A percentile compares a stretch with the other conserved stretches of the same genome.
Conservation (phyloP, 2,888 invertebrate genomes). For the Meteorus cinctellus region DNA sequence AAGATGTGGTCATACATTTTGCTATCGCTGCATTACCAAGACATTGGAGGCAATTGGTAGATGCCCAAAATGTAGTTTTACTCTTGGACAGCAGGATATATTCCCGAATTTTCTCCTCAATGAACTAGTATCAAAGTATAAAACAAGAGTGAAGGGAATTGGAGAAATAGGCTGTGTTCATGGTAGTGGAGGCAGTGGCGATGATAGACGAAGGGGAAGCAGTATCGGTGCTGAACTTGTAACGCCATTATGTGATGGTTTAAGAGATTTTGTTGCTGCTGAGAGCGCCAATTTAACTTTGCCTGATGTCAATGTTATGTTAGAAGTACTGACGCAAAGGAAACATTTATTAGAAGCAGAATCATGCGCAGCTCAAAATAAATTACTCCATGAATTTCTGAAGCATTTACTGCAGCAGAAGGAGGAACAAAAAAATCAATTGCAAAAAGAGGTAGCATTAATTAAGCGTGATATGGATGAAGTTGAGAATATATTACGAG, state of each 20-base stretch:
- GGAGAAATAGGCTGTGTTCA: slow-evolving; percentile 69
- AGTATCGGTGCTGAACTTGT: slow-evolving; percentile 64
- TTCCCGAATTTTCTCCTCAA: slow-evolving; percentile 92
- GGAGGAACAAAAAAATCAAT: slow-evolving; percentile 79
- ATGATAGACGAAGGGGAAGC: slow-evolving; percentile 14
- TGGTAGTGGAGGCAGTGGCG: slow-evolving; percentile 54
- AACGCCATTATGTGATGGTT: slow-evolving; percentile 64
- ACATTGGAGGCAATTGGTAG: slow-evolving; percentile 80
- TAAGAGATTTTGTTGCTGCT: slow-evolving; percentile 79
- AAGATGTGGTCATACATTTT: slow-evolving; percentile 94
- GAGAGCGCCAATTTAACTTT: slow-evolving; percentile 84
- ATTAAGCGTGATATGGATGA: slow-evolving; percentile 84
- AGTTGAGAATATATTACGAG: slow-evolving; percentile 80
- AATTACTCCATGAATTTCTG: slow-evolving; percentile 88
- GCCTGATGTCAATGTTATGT: slow-evolving; percentile 86
- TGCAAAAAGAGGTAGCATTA: slow-evolving; percentile 82
- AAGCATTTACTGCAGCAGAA: slow-evolving; percentile 84
- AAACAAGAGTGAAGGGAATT: slow-evolving; percentile 75
- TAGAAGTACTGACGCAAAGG: slow-evolving; percentile 85
- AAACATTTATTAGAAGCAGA: slow-evolving; percentile 88
- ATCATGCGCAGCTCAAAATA: slow-evolving; percentile 85
- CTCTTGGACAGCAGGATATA: slow-evolving; percentile 81
- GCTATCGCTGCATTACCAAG: slow-evolving; percentile 85
- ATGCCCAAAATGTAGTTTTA: slow-evolving; percentile 89
- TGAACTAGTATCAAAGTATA: slow-evolving; percentile 85